Evolutionary conservation across 2,888 invertebrate species (phyloP).

Genomic region (Pasiphila rectangulata): DNA sequence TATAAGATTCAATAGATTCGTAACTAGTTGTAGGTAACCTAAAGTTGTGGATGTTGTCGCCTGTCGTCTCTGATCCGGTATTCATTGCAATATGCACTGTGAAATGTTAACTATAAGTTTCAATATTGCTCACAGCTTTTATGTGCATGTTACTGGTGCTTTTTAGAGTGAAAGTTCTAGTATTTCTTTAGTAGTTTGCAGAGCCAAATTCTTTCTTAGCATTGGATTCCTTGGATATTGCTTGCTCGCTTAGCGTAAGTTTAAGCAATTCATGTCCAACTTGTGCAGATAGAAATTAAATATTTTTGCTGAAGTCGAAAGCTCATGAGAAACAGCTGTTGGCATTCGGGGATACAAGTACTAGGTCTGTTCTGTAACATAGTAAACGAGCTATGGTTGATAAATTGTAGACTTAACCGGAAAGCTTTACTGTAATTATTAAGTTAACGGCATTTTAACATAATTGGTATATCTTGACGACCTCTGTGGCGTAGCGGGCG

Average conservation of each 20-base stretch:
- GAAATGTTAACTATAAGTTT: background rate
- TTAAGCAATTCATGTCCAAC: constrained; percentile 17
- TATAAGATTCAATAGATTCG: background rate
- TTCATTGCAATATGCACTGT: constrained; percentile 1
- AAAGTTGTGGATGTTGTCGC: background rate
- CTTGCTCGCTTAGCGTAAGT: constrained; percentile 16
- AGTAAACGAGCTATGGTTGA: too few species aligned
- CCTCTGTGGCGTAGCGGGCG: too few species aligned
- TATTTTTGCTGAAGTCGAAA: background rate
- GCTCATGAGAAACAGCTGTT: background rate
- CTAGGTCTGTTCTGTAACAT: too few species aligned
- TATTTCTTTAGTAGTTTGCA: background rate
- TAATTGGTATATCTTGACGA: too few species aligned
- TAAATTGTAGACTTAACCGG: too few species aligned
- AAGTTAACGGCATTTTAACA: too few species aligned
- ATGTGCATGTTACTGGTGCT: background rate
- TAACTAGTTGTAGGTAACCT: background rate
- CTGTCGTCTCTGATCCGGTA: background rate
- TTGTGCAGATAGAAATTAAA: constrained; percentile 1
- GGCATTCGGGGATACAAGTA: background rate
- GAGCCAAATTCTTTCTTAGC: constrained; percentile 16
- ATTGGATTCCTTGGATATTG: constrained; percentile 15
- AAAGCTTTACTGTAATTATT: too few species aligned
- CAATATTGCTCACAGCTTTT: background rate
- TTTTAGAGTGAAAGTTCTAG: background rate